A percentile compares a stretch with the other conserved stretches of the same genome.
Conservation (phyloP, 2,113 vertebrate genomes). For the Nansenia antarctica region DNA sequence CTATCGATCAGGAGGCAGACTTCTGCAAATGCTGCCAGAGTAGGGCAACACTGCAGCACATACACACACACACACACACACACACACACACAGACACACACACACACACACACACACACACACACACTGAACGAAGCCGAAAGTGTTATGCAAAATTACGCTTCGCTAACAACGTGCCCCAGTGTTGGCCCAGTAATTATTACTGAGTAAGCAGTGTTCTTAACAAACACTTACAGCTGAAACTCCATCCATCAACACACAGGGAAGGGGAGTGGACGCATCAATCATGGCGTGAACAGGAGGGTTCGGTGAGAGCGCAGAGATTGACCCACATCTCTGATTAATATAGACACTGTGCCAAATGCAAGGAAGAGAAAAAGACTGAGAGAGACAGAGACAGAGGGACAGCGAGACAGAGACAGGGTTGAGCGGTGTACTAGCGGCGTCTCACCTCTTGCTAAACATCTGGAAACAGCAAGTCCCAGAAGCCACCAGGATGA, state of each 20-base stretch:
- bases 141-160: conserved; percentile 15
- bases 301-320: background rate
- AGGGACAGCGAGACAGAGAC: background rate
- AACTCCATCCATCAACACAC: background rate
- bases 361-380: background rate
- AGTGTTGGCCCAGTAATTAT: conserved; percentile 16
- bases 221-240: conserved; percentile 1
- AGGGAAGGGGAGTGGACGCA: background rate
- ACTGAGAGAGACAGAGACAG: background rate
- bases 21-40: background rate
- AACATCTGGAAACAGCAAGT: conserved; percentile 95
- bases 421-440: background rate
- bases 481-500: conserved; percentile 94
- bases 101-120: conserved; percentile 1
- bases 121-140: background rate
- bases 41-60: background rate
- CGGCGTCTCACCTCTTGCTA: conserved; percentile 80
- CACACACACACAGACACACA: background rate
- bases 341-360: background rate
- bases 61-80: conserved; percentile 17
- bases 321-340: background rate
- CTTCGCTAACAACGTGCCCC: conserved; percentile 25
- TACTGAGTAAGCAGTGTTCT: conserved; percentile 17
- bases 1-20: background rate
- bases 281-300: background rate